Percentiles rank a stretch among this genome's conserved stretches.
Conservation (phyloP, 2,888 invertebrate species). For the Caradrina kadenii region DNA sequence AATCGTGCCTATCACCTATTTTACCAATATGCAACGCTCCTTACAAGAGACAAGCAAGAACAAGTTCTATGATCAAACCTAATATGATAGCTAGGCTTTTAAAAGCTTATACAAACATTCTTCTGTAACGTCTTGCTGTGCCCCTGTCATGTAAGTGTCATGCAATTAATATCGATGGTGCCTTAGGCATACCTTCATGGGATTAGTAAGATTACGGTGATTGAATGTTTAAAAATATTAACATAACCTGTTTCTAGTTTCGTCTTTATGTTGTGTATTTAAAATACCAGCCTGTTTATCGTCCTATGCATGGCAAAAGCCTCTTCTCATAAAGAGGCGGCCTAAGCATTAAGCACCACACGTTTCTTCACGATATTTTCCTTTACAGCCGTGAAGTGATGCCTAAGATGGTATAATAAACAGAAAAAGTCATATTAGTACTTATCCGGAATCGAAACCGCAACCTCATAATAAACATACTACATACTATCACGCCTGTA, state of each 20-base stretch:
- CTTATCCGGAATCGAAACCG: no score
- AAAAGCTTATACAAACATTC: constrained; percentile 16
- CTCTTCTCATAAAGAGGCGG: no score
- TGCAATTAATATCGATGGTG: constrained; percentile 27
- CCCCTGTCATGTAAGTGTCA: constrained; percentile 9
- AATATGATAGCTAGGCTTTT: constrained; percentile 29
- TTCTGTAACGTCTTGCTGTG: constrained; percentile 9
- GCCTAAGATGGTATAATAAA: no score
- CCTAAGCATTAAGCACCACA: no score
- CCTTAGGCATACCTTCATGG: not conserved
- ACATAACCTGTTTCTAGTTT: not conserved
- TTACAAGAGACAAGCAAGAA: constrained; percentile 17
- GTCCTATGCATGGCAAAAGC: no score
- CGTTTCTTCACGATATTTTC: no score
- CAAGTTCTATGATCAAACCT: constrained; percentile 33
- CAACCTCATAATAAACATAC: no score
- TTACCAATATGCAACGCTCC: no score
- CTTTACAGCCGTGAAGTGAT: no score
- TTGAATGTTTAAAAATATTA: constrained; percentile 9
- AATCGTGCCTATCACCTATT: no score
- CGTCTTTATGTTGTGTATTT: not conserved
- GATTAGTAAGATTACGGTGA: constrained; percentile 17
- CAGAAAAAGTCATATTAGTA: no score
- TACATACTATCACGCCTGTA: no score
- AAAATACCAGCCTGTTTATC: not conserved